Percentiles rank a stretch among this genome's conserved stretches.
Evolutionary conservation across 2,888 invertebrate genomes (phyloP).

Genomic region (Hofmannophila pseudospretella): DNA sequence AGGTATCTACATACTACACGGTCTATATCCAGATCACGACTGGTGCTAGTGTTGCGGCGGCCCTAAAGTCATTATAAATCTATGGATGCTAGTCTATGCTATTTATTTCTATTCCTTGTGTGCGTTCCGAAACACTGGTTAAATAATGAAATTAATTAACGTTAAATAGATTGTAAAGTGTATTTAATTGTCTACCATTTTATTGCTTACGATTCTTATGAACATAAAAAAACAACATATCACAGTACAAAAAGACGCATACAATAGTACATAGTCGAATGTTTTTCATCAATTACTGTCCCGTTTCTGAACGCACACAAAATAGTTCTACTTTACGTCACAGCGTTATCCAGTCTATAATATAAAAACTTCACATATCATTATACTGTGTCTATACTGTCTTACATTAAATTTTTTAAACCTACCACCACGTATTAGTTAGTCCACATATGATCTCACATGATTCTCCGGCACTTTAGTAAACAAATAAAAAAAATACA

Average conservation of each 20-base stretch:
- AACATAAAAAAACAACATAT: slow-evolving; percentile 3
- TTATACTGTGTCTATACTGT: slow-evolving; percentile 1
- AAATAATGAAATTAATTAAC: too few relatives aligned
- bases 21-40: too few relatives aligned
- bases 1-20: too few relatives aligned
- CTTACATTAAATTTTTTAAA: slow-evolving; percentile 11
- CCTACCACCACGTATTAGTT: slow-evolving; percentile 19
- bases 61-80: slow-evolving; percentile 18
- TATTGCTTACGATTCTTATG: background rate
- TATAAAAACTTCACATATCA: slow-evolving; percentile 16
- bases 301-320: slow-evolving; percentile 18
- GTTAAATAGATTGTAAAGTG: too few relatives aligned
- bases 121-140: slow-evolving; percentile 12
- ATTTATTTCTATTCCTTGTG: slow-evolving; percentile 16
- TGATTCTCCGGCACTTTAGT: too few relatives aligned
- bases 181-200: background rate
- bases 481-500: too few relatives aligned
- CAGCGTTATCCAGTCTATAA: slow-evolving; percentile 42
- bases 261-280: background rate
- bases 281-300: background rate
- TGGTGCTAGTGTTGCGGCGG: slow-evolving; percentile 16
- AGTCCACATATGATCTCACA: background rate
- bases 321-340: slow-evolving; percentile 15
- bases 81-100: slow-evolving; percentile 26
- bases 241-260: slow-evolving; percentile 2